Base-by-base conservation (phyloP, 2,113 vertebrate genomes). In the Periophthalmus modestus region DNA sequence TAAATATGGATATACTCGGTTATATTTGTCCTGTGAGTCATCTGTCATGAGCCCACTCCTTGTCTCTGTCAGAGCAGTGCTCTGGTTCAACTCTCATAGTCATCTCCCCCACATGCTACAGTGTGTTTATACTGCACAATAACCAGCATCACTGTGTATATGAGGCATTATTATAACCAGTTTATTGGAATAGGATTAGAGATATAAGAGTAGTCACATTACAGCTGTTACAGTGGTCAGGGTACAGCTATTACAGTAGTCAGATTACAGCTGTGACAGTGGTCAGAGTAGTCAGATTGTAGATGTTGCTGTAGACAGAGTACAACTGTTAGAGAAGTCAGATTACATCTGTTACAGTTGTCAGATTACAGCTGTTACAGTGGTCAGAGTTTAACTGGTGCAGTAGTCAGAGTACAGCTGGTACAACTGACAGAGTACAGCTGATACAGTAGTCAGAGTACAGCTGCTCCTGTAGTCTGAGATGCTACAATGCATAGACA, bases 371-470 rank as follows among this genome's bases (percentile, higher is more conserved):
- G 3, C 1, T 48, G 47, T 1, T 84, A 55, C n/a, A 55, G 77
- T 82, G 83, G 83, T 87, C 58, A 79, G 80, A 76, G 63, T 69
- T 74, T 85, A 3, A 0, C 15, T 18, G 48, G 18, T 18, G 18
- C 48, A 52, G 28, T 28, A 4, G 18, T 19, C 50, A 54, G 50
- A 54, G 1, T 54, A 54, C 19, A 52, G 16, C 5, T 52, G 50
- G n/a, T n/a, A n/a, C n/a, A n/a, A n/a, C n/a, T 19, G 4, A 19
- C 48, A 12, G 47, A 14, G 11, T 11, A 4, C 46, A 47, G 2
- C 10, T 47, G 46, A 2, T 84, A 55, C 19, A 55, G 77, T 82
- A 85, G 83, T 87, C 58, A 79, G 80, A 76, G 63, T 69, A 76
- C 85, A 3, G 13, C 2, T 18, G 48, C 18, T 18, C 18, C 48